Conservation (phyloP, 2,113 vertebrate species). For the Peromyscus californicus region DNA sequence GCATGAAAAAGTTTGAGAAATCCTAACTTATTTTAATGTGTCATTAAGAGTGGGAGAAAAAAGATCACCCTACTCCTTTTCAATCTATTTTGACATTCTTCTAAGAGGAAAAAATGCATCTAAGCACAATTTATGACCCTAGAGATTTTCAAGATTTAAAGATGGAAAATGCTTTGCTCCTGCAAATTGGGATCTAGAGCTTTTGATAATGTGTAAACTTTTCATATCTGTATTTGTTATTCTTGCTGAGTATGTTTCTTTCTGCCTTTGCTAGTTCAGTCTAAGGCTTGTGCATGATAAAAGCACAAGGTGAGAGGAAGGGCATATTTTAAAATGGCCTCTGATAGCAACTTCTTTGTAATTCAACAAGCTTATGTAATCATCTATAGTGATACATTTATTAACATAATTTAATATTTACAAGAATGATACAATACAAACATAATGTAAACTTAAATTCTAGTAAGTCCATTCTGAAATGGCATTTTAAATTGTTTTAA, state of each 20-base stretch:
- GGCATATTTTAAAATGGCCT: conserved; percentile 2
- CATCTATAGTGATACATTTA: conserved; percentile 14
- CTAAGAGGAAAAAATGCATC: background rate
- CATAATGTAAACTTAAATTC: conserved; percentile 33
- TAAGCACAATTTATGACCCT: background rate
- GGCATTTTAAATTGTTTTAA: conserved; percentile 28
- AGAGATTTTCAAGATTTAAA: conserved; percentile 41
- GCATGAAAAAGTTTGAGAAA: conserved; percentile 22
- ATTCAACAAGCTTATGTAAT: conserved; percentile 33
- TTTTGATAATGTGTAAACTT: conserved; percentile 18
- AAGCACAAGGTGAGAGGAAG: background rate
- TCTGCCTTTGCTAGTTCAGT: conserved; percentile 18
- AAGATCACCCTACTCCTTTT: conserved; percentile 29
- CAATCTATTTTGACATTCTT: conserved; percentile 46
- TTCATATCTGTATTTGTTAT: conserved; percentile 13
- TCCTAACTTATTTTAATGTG: conserved; percentile 36
- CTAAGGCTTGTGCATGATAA: conserved; percentile 13
- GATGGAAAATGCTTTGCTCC: conserved; percentile 4
- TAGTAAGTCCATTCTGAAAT: conserved; percentile 24
- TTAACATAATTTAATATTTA: conserved; percentile 26
- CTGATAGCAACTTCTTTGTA: conserved; percentile 18
- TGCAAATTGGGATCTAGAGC: conserved; percentile 22
- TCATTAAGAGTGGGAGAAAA: conserved; percentile 3
- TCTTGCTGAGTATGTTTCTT: conserved; percentile 19
- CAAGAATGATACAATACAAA: background rate